Conservation (phyloP, 2,888 invertebrate species). For the Lepidochrysops patricia region DNA sequence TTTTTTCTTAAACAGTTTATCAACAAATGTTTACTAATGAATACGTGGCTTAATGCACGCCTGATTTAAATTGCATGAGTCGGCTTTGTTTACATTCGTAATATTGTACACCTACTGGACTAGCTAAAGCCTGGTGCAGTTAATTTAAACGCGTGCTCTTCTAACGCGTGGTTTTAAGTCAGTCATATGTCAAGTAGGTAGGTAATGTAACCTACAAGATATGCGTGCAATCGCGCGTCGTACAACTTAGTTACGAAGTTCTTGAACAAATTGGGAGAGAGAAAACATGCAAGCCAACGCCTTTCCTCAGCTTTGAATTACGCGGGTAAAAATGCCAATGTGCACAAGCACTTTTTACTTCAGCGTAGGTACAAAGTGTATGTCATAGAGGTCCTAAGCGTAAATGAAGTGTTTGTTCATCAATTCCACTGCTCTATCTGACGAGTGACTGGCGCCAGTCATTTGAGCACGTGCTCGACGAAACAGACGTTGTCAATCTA, state of each 20-base stretch:
- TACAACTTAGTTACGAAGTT: too few species aligned
- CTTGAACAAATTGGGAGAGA: too few species aligned
- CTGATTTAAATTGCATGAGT: slow-evolving; percentile 3
- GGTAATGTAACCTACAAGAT: too few species aligned
- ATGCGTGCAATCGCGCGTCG: too few species aligned
- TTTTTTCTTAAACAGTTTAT: too few species aligned
- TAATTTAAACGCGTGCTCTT: too few species aligned
- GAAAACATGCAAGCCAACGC: neutral
- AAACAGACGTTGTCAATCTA: slow-evolving; percentile 10
- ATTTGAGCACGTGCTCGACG: slow-evolving; percentile 26
- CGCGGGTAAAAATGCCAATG: neutral
- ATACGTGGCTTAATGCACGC: neutral
- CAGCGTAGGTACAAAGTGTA: neutral
- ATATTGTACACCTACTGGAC: neutral
- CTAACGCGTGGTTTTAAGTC: too few species aligned
- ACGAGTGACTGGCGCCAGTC: slow-evolving; percentile 33
- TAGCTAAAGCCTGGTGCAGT: neutral
- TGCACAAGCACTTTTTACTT: neutral
- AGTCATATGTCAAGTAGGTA: too few species aligned
- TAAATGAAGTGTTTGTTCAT: neutral
- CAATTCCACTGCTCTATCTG: neutral
- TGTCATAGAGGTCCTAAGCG: neutral
- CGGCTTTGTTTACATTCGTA: neutral
- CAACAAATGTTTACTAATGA: too few species aligned
- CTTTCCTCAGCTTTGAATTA: neutral